Percentiles rank a stretch among this genome's conserved stretches.
These are phyloP conservation scores for Psittacula echo DNA, from an alignment of 2,797 vertebrate genomes.

Conservation along the genomic window DNA sequence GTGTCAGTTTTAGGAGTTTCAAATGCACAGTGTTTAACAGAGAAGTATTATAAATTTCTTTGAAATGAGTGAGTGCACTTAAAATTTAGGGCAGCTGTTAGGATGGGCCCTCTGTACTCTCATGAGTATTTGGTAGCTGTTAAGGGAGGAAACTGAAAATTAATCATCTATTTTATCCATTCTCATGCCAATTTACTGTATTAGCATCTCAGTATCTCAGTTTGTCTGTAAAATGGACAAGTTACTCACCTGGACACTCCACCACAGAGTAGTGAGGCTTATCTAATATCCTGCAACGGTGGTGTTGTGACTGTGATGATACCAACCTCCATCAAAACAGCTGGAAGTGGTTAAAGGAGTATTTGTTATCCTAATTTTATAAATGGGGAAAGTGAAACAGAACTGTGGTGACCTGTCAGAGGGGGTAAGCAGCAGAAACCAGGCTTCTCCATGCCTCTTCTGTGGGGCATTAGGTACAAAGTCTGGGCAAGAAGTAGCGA, in stretches of 20 bases:
- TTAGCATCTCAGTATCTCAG: neutral
- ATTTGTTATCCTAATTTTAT: neutral
- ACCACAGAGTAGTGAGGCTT: neutral
- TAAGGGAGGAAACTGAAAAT: neutral
- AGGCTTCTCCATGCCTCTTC: neutral
- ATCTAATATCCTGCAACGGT: neutral
- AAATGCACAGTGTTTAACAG: neutral
- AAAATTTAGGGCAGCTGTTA: neutral
- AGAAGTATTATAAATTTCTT: neutral
- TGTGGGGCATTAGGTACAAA: rapidly evolving
- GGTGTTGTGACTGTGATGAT: neutral
- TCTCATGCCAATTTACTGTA: neutral
- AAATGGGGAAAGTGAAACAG: neutral
- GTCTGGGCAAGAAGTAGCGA: neutral
- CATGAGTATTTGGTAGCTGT: neutral
- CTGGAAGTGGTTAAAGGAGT: neutral
- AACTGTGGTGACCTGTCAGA: neutral
- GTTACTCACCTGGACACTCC: neutral
- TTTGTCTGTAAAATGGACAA: neutral
- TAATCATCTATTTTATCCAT: neutral
- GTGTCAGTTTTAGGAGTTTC: neutral
- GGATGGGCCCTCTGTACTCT: neutral
- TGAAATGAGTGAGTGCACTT: neutral
- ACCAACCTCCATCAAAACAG: neutral
- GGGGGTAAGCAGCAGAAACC: neutral